Base-by-base conservation (phyloP, 2,888 invertebrate species). In the Dryocosmus kuriphilus region DNA sequence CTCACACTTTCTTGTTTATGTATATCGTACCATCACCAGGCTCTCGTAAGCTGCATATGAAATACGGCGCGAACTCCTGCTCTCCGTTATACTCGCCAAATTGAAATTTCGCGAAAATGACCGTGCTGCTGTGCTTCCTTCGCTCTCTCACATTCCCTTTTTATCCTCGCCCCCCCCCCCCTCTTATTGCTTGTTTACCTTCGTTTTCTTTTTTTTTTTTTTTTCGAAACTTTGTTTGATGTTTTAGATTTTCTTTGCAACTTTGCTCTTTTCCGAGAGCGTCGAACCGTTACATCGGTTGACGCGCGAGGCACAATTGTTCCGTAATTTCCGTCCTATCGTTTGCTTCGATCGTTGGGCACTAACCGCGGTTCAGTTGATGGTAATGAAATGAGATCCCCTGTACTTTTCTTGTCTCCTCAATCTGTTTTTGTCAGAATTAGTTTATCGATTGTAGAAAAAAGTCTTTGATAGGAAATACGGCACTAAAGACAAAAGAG, bases 241-340 rank as follows among this genome's bases (percentile, higher is more conserved):
- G 30, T 61, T 61, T 32, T 19, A 19, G 32, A 63, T 63, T 63
- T 32, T 35, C n/a, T n/a, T 63, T 63, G n/a, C 11, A 32, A 35
- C 30, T 30, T 71, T 30, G 19, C 30, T 51, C 41, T 51, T n/a
- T 5, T 30, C n/a, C 8, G 8, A 41, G 16, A 65, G 27, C 51
- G 30, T 71, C 27, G 41, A 67, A 46, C 41, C 51, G 11, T 51
- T 71, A 8, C 11, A 71, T 51, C 30, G 32, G 19, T 51, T 51
- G 27, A 30, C 30, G 27, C 19, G 8, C 22, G 24, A 27, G 19
- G 6, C 51, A 30, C 51, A 71, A 71, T 71, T 71, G 46, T 30
- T n/a, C 30, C 27, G 71, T 51, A 71, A 71, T 71, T 71, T 71
- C 71, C 71, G 51, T n/a, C 71, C 51, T 71, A 71, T 71, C 71